Evolutionary conservation across 2,888 invertebrate genomes (phyloP).

Genomic region (Deilephila porcellus): DNA sequence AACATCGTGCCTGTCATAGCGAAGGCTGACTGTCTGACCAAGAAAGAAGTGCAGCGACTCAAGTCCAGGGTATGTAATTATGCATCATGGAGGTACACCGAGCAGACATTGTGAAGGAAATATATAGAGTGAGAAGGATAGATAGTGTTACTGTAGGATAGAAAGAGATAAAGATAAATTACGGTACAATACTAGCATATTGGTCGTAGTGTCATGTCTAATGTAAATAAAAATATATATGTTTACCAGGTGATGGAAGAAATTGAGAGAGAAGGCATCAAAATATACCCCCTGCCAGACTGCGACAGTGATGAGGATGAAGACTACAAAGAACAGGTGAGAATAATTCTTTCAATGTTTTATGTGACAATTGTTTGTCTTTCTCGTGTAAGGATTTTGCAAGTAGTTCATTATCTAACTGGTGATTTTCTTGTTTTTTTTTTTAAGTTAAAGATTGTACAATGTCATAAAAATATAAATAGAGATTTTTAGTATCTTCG

Average conservation of each 20-base stretch:
- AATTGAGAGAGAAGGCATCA: slow-evolving; percentile 95
- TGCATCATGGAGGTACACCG: background rate
- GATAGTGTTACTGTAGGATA: too few relatives aligned
- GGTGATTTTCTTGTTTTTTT: too few relatives aligned
- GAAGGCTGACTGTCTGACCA: slow-evolving; percentile 97
- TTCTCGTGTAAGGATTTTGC: too few relatives aligned
- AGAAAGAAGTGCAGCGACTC: slow-evolving; percentile 94
- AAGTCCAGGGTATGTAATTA: slow-evolving; percentile 88
- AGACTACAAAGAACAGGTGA: slow-evolving; percentile 95
- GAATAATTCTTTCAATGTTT: background rate
- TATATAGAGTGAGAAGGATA: too few relatives aligned
- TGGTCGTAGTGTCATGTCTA: too few relatives aligned
- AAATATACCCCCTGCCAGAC: slow-evolving; percentile 97
- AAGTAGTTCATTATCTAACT: too few relatives aligned
- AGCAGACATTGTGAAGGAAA: too few relatives aligned
- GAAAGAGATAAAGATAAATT: too few relatives aligned
- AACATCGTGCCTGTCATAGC: slow-evolving; percentile 99
- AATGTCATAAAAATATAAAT: too few relatives aligned
- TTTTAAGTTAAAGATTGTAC: too few relatives aligned
- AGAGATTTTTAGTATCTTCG: too few relatives aligned
- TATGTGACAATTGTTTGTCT: background rate
- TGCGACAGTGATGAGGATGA: slow-evolving; percentile 98
- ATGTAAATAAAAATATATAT: background rate
- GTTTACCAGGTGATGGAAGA: slow-evolving; percentile 91
- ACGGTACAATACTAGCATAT: too few relatives aligned